Base-by-base conservation (phyloP, 2,888 invertebrate genomes). In the Dryomyza anilis region DNA sequence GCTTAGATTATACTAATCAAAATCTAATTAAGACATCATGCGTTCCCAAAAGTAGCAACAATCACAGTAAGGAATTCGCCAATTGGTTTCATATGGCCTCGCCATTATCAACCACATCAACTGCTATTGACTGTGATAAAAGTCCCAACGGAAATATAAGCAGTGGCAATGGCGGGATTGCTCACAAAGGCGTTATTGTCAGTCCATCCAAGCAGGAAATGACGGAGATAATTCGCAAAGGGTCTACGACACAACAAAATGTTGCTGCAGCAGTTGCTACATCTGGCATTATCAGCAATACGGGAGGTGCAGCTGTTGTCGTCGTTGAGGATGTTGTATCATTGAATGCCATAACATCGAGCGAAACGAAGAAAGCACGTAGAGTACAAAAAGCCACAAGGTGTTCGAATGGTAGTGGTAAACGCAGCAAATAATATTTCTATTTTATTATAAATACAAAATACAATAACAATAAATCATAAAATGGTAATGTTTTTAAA, bases 351-450 rank as follows among this genome's bases (percentile, higher is more conserved):
- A 73, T 72, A 75, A 75, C 69, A 72, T 77, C 72, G 74, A 74
- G 74, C 64, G 77, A 83, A 70, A 78, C 80, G 71, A 83, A 82
- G 73, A 83, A 83, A 78, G 81, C 82, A 82, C 83, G 83, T 77
- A 82, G 82, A 83, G 83, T 83, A 83, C 83, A 83, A 83, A 83
- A 83, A 75, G 78, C 79, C 76, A 81, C 78, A 75, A 78, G 81
- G 76, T 81, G 81, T 78, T 75, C 78, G 71, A 81, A 76, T 77
- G 74, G 80, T 76, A 78, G 76, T 79, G 81, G 79, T 78, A 83
- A 83, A 78, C 82, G 83, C 76, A 81, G 80, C 77, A 80, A 79
- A 79, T 76, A 78, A 76, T 73, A 70, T 56, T 55, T 59, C 55
- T 65, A 63, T 61, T 68, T 58, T 52, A 61, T 39, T 43, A 66